Evolutionary conservation across 2,113 vertebrate species (phyloP).

Genomic region (Arothron firmamentum): DNA sequence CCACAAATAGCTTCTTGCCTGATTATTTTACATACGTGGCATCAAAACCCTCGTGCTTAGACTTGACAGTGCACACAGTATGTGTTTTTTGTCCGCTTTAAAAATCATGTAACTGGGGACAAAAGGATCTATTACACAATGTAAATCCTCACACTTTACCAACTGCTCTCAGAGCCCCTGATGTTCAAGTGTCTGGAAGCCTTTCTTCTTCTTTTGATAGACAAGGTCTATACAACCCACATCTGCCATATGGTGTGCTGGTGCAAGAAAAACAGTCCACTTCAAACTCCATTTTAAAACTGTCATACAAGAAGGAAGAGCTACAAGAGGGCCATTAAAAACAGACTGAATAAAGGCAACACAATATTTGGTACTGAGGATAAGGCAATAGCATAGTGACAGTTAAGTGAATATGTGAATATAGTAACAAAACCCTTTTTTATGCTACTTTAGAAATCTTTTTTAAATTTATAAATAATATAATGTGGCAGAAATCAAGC

Average conservation of each 20-base stretch:
- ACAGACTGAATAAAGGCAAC: no score
- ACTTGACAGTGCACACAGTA: neutral
- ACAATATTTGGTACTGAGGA: no score
- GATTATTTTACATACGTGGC: neutral
- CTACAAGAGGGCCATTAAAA: constrained; percentile 2
- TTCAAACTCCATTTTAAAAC: constrained; percentile 28
- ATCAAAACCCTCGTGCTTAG: neutral
- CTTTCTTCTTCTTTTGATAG: constrained; percentile 61
- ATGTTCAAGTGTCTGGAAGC: constrained; percentile 51
- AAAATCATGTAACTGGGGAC: constrained; percentile 24
- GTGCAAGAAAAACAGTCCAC: constrained; percentile 29
- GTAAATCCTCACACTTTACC: constrained; percentile 44
- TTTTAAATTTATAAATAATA: no score
- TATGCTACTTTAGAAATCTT: no score
- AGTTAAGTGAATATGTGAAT: no score
- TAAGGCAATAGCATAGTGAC: no score
- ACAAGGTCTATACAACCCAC: constrained; percentile 37
- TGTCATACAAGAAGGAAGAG: constrained; percentile 21
- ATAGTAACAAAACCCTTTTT: no score
- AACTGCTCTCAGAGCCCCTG: constrained; percentile 51
- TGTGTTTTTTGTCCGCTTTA: constrained; percentile 23
- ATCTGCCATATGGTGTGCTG: constrained; percentile 68
- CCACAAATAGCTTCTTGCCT: neutral
- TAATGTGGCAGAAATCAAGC: no score
- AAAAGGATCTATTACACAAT: constrained; percentile 39